Evolutionary conservation across 2,888 invertebrate genomes (phyloP).

Genomic region (Philereme transversata): DNA sequence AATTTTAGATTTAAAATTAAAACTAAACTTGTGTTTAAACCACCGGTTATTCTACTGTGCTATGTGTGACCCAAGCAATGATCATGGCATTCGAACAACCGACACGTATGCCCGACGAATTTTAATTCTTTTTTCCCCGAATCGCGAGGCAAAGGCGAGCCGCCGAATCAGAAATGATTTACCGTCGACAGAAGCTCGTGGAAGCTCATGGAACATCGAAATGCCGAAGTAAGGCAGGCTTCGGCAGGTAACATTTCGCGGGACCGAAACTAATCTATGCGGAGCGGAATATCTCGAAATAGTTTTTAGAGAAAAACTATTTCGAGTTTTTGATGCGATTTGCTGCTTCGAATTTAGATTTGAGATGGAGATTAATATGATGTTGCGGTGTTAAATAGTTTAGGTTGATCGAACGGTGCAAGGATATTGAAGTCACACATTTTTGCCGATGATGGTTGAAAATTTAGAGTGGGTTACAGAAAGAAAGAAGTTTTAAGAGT

Average conservation of each 20-base stretch:
- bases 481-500: no score
- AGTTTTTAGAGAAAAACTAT: no score
- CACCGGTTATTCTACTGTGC: slow-evolving; percentile 12
- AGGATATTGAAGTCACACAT: no score
- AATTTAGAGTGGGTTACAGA: no score
- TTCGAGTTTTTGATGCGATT: slow-evolving; percentile 18
- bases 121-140: slow-evolving; percentile 65
- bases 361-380: slow-evolving; percentile 11
- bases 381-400: no score
- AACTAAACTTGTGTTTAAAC: no score
- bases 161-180: slow-evolving; percentile 48
- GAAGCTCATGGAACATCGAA: neutral
- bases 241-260: slow-evolving; percentile 16
- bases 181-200: slow-evolving; percentile 7
- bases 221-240: slow-evolving; percentile 17
- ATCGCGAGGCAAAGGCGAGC: slow-evolving; percentile 51
- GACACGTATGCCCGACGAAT: slow-evolving; percentile 47
- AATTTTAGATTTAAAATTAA: no score
- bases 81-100: slow-evolving; percentile 51
- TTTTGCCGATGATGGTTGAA: no score
- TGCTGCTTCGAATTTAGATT: slow-evolving; percentile 21
- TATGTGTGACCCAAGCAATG: slow-evolving; percentile 39
- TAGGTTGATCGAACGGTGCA: no score
- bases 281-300: no score
- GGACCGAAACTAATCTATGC: slow-evolving; percentile 18